These are phyloP conservation scores for Mamestra brassicae DNA, from an alignment of 2,888 invertebrate species.

Conservation along the genomic window DNA sequence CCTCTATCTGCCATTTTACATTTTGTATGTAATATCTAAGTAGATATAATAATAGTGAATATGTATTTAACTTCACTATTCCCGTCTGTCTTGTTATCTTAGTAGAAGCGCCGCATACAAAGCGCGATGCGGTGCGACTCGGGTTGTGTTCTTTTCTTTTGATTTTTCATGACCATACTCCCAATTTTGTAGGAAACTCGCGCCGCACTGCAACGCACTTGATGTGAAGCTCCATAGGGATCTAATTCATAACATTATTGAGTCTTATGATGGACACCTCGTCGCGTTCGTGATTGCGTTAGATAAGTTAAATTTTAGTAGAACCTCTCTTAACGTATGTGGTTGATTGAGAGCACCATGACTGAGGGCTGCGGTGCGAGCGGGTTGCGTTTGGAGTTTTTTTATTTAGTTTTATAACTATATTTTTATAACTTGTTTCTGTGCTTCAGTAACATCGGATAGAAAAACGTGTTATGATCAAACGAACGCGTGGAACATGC, in stretches of 20 bases:
- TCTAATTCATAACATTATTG: slow-evolving; percentile 34
- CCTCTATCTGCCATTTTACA: slow-evolving; percentile 38
- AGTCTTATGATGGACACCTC: slow-evolving; percentile 47
- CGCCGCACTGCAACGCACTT: background rate
- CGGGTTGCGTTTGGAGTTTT: slow-evolving; percentile 77
- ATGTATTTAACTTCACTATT: slow-evolving; percentile 48
- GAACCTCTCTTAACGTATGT: slow-evolving; percentile 65
- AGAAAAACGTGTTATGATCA: slow-evolving; percentile 48
- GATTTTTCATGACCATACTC: slow-evolving; percentile 3
- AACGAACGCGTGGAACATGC: background rate
- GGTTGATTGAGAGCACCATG: slow-evolving; percentile 75
- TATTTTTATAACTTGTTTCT: slow-evolving; percentile 81
- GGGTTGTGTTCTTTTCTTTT: slow-evolving; percentile 13
- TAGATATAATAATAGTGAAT: slow-evolving; percentile 51
- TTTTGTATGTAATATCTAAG: slow-evolving; percentile 50
- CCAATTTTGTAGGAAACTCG: slow-evolving; percentile 31
- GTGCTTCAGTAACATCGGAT: slow-evolving; percentile 81
- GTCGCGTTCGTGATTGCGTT: slow-evolving; percentile 67
- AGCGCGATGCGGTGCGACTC: slow-evolving; percentile 2
- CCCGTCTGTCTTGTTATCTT: slow-evolving; percentile 32
- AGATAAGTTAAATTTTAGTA: slow-evolving; percentile 76
- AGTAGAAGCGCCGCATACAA: slow-evolving; percentile 10
- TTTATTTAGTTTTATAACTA: slow-evolving; percentile 86
- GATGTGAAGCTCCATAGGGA: slow-evolving; percentile 5
- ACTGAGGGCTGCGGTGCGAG: slow-evolving; percentile 79